These are phyloP conservation scores for Tricholauxania praeusta DNA, from an alignment of 2,888 invertebrate genomes.

Conservation along the genomic window DNA sequence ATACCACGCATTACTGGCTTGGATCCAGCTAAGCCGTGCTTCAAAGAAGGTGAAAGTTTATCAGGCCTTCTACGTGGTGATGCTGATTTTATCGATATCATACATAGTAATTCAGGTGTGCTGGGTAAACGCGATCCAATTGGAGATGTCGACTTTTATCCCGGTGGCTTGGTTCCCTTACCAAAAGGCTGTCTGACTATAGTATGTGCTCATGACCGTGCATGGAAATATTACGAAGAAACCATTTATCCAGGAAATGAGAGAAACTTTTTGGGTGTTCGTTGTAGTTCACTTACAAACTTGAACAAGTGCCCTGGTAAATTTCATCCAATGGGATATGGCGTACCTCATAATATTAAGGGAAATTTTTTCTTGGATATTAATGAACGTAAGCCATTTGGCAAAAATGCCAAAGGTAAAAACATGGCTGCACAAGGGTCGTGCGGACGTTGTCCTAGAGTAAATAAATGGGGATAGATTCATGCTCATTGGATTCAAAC, in stretches of 20 bases:
- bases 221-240: slow-evolving; percentile 63
- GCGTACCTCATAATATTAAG: slow-evolving; percentile 53
- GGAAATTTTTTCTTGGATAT: slow-evolving; percentile 66
- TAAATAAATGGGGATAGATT: no score
- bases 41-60: slow-evolving; percentile 63
- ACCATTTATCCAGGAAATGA: slow-evolving; percentile 65
- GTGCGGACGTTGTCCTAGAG: no score
- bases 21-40: slow-evolving; percentile 67
- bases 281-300: slow-evolving; percentile 60
- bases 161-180: slow-evolving; percentile 60
- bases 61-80: slow-evolving; percentile 64
- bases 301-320: slow-evolving; percentile 57
- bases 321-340: slow-evolving; percentile 61
- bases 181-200: slow-evolving; percentile 59
- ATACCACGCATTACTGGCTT: slow-evolving; percentile 64
- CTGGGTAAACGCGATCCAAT: slow-evolving; percentile 63
- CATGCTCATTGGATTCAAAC: no score
- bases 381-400: slow-evolving; percentile 55
- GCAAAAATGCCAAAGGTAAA: slow-evolving; percentile 49
- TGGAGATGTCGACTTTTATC: slow-evolving; percentile 67
- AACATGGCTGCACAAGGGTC: no score
- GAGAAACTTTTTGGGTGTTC: slow-evolving; percentile 58
- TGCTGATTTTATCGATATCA: slow-evolving; percentile 64
- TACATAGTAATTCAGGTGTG: slow-evolving; percentile 65
- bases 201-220: slow-evolving; percentile 60